A percentile compares a stretch with the other conserved stretches of the same genome.
Conservation (phyloP, 2,797 vertebrate species). For the Thripadectes ignobilis region DNA sequence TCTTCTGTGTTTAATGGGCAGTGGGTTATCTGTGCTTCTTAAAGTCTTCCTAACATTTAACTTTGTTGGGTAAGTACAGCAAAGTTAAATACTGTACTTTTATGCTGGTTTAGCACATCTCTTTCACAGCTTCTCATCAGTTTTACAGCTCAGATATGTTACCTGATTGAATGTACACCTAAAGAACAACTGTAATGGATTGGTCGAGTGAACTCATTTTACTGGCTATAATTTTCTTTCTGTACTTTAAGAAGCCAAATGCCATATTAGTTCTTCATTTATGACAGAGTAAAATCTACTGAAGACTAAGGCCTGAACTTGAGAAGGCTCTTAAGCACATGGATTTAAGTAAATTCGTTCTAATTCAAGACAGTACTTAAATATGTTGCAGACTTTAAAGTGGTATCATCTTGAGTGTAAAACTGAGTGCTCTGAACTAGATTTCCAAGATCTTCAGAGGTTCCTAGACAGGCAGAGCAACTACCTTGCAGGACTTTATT, state of each 20-base stretch:
- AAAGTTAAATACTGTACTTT: not conserved
- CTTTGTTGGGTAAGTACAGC: not conserved
- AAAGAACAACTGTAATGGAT: not conserved
- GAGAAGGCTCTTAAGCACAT: not conserved
- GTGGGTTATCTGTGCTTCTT: not conserved
- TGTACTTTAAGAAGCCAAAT: conserved; percentile 7
- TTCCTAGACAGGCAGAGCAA: not conserved
- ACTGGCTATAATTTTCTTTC: not conserved
- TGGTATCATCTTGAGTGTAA: not conserved
- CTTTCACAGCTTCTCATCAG: not conserved
- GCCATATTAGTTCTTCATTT: not conserved
- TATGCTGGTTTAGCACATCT: not conserved
- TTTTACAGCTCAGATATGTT: not conserved
- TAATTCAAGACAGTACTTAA: not conserved
- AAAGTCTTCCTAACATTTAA: not conserved
- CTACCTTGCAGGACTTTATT: not conserved
- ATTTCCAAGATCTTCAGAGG: not conserved
- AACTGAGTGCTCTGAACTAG: not conserved
- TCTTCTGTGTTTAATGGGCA: not conserved
- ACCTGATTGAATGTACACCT: not conserved
- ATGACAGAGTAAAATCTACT: not conserved
- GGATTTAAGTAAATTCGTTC: not conserved
- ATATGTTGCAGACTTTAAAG: not conserved
- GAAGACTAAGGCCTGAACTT: not conserved
- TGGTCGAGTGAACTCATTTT: conserved; percentile 5